Evolutionary conservation across 2,113 vertebrate species (phyloP).

Genomic region (Neogobius melanostomus): DNA sequence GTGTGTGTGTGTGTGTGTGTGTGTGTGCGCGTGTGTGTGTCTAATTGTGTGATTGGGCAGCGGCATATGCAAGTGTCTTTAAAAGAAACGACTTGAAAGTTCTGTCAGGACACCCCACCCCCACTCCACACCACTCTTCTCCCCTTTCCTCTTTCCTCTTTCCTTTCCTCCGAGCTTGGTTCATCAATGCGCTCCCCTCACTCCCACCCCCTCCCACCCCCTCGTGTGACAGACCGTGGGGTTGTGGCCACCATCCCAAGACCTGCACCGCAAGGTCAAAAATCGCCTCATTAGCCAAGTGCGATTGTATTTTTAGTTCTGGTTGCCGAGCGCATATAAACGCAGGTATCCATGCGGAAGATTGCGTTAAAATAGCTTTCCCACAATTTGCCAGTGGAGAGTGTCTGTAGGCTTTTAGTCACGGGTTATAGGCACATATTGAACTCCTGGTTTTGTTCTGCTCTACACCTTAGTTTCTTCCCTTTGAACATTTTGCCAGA

Average conservation of each 20-base stretch:
- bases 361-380: neutral
- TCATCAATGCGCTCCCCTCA: conserved; percentile 11
- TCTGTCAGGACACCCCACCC: conserved; percentile 46
- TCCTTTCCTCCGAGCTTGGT: conserved; percentile 19
- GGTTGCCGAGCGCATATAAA: neutral
- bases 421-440: neutral
- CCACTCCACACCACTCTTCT: neutral
- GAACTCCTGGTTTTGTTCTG: neutral
- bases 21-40: neutral
- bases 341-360: neutral
- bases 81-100: conserved; percentile 40
- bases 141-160: neutral
- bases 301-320: conserved; percentile 42
- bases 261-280: conserved; percentile 78
- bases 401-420: conserved; percentile 9
- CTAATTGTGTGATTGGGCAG: neutral
- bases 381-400: conserved; percentile 20
- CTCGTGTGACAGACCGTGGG: conserved; percentile 37
- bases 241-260: conserved; percentile 58
- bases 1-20: no score
- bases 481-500: conserved; percentile 6
- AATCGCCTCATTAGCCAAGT: conserved; percentile 33
- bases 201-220: neutral
- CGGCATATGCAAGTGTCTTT: conserved; percentile 22
- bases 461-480: neutral